These are phyloP conservation scores for Brotula barbata DNA, from an alignment of 2,797 vertebrate species.

Conservation along the genomic window DNA sequence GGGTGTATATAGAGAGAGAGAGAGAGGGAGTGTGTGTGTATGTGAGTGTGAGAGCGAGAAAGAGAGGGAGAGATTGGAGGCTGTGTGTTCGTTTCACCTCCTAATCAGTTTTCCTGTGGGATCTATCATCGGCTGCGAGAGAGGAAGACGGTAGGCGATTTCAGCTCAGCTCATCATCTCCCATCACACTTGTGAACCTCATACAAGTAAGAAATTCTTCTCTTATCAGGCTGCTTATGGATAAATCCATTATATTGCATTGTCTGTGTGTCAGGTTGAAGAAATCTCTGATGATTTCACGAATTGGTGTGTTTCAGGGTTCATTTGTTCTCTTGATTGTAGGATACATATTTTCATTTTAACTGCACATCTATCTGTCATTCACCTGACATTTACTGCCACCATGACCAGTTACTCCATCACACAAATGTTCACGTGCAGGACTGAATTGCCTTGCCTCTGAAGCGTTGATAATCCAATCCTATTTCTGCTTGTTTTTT, in stretches of 20 bases:
- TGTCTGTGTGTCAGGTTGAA: constrained; percentile 18
- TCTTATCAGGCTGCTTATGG: constrained; percentile 10
- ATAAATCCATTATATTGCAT: constrained; percentile 6
- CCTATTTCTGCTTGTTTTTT: too few species aligned
- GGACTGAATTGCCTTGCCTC: neutral
- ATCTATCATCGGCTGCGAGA: constrained; percentile 68
- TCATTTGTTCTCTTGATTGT: too few species aligned
- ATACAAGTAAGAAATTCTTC: constrained; percentile 65
- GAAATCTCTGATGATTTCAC: neutral
- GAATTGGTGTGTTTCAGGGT: neutral
- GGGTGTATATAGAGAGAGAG: constrained; percentile 64
- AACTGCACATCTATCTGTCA: neutral
- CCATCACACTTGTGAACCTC: constrained; percentile 44
- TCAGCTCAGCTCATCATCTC: constrained; percentile 34
- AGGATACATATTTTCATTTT: constrained; percentile 22
- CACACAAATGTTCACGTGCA: neutral
- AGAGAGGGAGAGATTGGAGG: constrained; percentile 46
- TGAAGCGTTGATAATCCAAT: too few species aligned
- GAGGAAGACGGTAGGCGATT: constrained; percentile 30
- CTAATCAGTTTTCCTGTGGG: constrained; percentile 73
- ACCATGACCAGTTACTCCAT: constrained; percentile 1
- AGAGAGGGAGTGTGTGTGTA: constrained; percentile 25
- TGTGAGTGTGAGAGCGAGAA: constrained; percentile 22
- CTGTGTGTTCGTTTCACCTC: constrained; percentile 68
- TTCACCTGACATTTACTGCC: neutral